Base-by-base conservation (phyloP, 2,797 vertebrate species). In the Sebastes matsubarae region DNA sequence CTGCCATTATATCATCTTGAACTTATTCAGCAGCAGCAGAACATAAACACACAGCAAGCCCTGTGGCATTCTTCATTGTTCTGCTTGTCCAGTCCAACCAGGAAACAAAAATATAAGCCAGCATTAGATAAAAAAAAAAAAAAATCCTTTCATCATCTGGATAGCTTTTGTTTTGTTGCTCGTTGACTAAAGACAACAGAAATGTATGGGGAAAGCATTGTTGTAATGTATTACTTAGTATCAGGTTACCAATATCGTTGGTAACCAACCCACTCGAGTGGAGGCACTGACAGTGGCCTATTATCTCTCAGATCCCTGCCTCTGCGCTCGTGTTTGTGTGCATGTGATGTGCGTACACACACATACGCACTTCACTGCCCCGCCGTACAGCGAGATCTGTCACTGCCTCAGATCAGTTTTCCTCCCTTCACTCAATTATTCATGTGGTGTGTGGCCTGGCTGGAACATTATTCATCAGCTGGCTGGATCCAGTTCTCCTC, bases 381-480 rank as follows among this genome's bases (percentile, higher is more conserved):
- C 12, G 12, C 36, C 78, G 75, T 57, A 86, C 59, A 81, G 61
- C 24, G 1, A 81, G 68, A 86, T 85, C 90, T 8, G 81, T 88
- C 90, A 81, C 68, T 18, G 68, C 79, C 74, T 67, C 76, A 72
- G 94, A 95, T 96, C 94, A 85, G 84, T 84, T 96, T 95, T 95
- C 95, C 68, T 75, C 75, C 76, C 75, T 61, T 72, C 71, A 29
- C 85, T 96, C 77, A 94, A 96, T 96, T 95, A 96, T 96, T 96
- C 83, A 96, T 94, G 87, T 42, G 74, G 79, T 84, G 90, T 92
- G 90, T 87, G 79, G 91, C 87, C 91, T 82, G 79, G 83, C 84
- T 94, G 86, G 87, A 94, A 93, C 93, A 95, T 94, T 94, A 94
- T 95, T 94, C 87, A 94, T 92, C 88, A 90, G 81, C 89, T 89